Evolutionary conservation across 2,797 vertebrate genomes (phyloP), one percentile per base, ranked within the genome.

Genomic region (Phoeniculus purpureus): DNA sequence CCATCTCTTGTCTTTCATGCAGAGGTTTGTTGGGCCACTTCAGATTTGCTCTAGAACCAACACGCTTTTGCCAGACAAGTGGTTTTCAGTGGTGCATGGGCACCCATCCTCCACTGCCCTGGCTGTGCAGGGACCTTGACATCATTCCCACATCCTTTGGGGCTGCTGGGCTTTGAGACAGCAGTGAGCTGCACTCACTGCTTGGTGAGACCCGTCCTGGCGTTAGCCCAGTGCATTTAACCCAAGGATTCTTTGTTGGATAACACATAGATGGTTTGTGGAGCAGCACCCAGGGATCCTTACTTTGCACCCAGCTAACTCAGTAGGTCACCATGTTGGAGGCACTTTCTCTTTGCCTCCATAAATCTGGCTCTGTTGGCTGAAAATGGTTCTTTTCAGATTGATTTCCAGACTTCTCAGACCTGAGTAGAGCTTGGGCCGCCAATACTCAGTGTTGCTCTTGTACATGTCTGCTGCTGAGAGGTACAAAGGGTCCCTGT

Each of bases 381-480:
- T 81, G 54, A 31, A 81, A 3, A 15, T 43, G 19, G 18, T 71
- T 59, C 17, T 15, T 32, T 54, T 74, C 48, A 9, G 21, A 7
- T 89, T 55, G 51, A 45, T 70, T 85, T 32, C 47, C 6, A 51
- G 45, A 23, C 23, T 89, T 55, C 48, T 65, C 58, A 54, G 37
- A 50, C 61, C 9, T 52, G 26, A 8, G 40, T 61, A 18, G 19
- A 5, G 3, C 37, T 22, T 47, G 43, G 10, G 12, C 34, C 20
- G 5, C 32, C 37, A 50, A 21, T 59, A 52, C 47, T 55, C 9
- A 23, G 43, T 1, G 3, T 26, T 61, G 27, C 20, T n/a, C 18
- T 27, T 45, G 50, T 34, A 6, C 0, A 1, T 8, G 51, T 1
- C 3, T 61, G n/a, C 37, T 74, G 25, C 62, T n/a, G 47, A 50